Percentiles rank a stretch among this genome's conserved stretches.
Evolutionary conservation across 1,140 invertebrate species (phyloP).

Genomic region (Pachypeltis micranthus): DNA sequence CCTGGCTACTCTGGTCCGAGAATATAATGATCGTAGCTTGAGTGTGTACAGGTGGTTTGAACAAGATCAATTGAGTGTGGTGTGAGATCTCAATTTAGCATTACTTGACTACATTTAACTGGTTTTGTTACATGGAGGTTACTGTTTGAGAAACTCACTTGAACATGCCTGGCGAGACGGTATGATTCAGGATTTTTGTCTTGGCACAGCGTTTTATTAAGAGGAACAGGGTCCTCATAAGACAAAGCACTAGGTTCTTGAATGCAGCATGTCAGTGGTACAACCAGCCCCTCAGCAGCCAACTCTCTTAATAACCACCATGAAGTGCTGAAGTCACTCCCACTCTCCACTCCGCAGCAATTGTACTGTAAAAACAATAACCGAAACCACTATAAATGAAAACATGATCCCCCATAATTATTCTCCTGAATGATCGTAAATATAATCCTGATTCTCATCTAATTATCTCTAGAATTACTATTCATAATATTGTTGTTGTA

Average conservation of each 20-base stretch:
- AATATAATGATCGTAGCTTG: no score
- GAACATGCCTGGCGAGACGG: conserved; percentile 47
- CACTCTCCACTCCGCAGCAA: conserved; percentile 70
- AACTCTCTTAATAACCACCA: conserved; percentile 63
- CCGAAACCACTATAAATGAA: no score
- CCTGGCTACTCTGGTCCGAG: no score
- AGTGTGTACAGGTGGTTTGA: no score
- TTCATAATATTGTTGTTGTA: no score
- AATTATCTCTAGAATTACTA: no score
- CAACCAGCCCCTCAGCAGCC: conserved; percentile 53
- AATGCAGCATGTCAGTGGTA: conserved; percentile 64
- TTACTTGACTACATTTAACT: no score
- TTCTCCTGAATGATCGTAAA: no score
- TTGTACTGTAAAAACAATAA: conserved; percentile 47
- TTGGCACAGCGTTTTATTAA: conserved; percentile 59
- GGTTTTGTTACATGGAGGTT: not conserved
- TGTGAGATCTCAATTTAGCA: no score
- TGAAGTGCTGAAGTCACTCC: conserved; percentile 69
- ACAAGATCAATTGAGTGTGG: no score
- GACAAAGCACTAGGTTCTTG: conserved; percentile 36
- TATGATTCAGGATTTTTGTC: conserved; percentile 45
- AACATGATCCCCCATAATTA: no score
- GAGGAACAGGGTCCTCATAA: conserved; percentile 57
- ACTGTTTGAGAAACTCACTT: conserved; percentile 34
- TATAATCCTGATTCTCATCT: no score